Evolutionary conservation across 2,113 vertebrate species (phyloP).

Genomic region (cat (Felis catus)): DNA sequence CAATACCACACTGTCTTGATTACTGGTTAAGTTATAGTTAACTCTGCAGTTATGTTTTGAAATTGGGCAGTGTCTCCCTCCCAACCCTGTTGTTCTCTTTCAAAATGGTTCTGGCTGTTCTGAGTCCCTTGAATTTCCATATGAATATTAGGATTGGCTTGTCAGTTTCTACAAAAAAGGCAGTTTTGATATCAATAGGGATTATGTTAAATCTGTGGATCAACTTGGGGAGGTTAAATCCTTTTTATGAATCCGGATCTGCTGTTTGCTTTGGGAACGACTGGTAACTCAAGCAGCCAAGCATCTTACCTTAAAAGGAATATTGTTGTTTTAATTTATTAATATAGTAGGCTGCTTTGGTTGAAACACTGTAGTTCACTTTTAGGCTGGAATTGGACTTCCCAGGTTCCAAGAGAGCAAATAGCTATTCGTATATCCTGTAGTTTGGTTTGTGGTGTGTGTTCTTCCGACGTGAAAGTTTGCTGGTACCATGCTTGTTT

Average conservation of each 20-base stretch:
- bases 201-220: background rate
- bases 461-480: background rate
- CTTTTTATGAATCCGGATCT: background rate
- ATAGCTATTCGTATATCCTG: background rate
- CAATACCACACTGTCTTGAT: background rate
- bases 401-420: background rate
- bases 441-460: background rate
- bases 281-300: conserved; percentile 1
- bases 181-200: background rate
- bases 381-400: background rate
- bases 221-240: background rate
- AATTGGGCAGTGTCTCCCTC: background rate
- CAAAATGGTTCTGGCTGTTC: conserved; percentile 8
- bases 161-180: conserved; percentile 29
- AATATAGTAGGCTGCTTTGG: background rate
- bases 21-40: background rate
- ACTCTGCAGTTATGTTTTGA: background rate
- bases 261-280: background rate
- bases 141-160: conserved; percentile 13
- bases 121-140: background rate
- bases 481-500: background rate
- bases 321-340: background rate
- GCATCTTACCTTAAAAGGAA: conserved; percentile 1
- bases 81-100: background rate
- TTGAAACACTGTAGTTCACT: background rate